Conservation (phyloP, 2,797 vertebrate species). For the Thalassophryne amazonica region DNA sequence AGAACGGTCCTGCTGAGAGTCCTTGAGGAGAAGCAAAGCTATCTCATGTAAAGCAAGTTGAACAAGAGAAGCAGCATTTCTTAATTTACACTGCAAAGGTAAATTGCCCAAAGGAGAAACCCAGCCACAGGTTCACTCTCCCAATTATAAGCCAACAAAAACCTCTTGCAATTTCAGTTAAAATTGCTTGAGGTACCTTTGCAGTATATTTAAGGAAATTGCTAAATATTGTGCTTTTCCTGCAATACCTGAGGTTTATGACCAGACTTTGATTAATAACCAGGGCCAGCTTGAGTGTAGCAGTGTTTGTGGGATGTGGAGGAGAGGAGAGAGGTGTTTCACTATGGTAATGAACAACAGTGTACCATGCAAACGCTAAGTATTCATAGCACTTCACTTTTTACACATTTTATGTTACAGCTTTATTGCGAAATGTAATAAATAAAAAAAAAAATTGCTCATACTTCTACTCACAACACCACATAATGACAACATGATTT, state of each 20-base stretch:
- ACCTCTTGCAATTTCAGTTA: conserved; percentile 9
- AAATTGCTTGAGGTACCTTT: conserved; percentile 10
- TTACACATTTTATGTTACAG: too few species aligned
- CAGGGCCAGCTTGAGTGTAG: neutral
- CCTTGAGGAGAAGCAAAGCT: conserved; percentile 32
- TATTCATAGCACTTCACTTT: too few species aligned
- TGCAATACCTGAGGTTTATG: conserved; percentile 9
- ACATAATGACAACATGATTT: too few species aligned
- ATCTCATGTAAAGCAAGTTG: conserved; percentile 46
- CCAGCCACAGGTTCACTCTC: conserved; percentile 22
- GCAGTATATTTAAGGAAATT: conserved; percentile 18
- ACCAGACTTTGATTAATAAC: conserved; percentile 17
- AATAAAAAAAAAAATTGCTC: too few species aligned
- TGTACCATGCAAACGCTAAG: too few species aligned
- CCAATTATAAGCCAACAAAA: conserved; percentile 44
- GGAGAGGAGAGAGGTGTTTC: too few species aligned
- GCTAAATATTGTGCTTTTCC: conserved; percentile 17
- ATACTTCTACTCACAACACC: too few species aligned
- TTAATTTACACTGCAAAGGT: conserved; percentile 47
- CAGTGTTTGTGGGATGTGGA: neutral
- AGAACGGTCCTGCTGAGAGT: conserved; percentile 17
- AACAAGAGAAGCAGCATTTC: conserved; percentile 31
- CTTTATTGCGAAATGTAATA: too few species aligned
- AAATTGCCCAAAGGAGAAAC: conserved; percentile 36
- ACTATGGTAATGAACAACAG: neutral